phyloP scores from a whole-genome alignment of 2,113 vertebrate genomes.

The cattle (Bos taurus) region ARS-UCD2.0 NC_037344.1:57994001-57994500 shows the following conservation, averaged over 20 bases:
- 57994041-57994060: background rate
- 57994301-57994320: background rate
- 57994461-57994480: background rate
- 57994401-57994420: background rate
- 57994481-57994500: background rate
- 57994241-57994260: background rate
- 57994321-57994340: background rate
- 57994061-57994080: no score
- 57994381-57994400: background rate
- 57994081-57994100: background rate
- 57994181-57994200: background rate
- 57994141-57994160: fast-evolving
- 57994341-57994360: background rate
- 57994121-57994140: background rate
- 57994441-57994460: background rate
- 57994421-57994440: background rate
- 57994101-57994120: background rate
- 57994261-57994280: background rate
- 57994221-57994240: background rate
- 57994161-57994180: background rate
- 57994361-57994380: background rate
- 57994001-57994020: background rate
- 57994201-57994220: background rate
- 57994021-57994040: background rate
- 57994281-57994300: background rate